These are phyloP conservation scores for Epinephelus moara DNA, from an alignment of 2,113 vertebrate species.

Conservation along the genomic window DNA sequence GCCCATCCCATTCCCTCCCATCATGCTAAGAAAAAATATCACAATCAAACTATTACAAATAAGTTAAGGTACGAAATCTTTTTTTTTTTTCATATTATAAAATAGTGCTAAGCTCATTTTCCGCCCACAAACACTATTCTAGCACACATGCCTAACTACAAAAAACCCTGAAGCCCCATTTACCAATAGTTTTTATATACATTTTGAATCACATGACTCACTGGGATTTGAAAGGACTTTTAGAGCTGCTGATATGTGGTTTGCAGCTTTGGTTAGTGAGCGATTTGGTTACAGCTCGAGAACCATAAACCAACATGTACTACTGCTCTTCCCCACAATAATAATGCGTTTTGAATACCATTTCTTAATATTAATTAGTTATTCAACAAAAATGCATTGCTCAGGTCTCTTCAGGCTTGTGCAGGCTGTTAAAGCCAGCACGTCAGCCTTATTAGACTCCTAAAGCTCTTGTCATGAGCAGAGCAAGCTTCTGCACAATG, in stretches of 20 bases:
- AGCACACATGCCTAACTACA: slow-evolving; percentile 68
- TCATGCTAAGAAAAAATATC: slow-evolving; percentile 52
- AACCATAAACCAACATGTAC: slow-evolving; percentile 10
- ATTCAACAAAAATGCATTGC: slow-evolving; percentile 21
- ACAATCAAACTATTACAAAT: slow-evolving; percentile 55
- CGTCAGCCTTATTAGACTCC: background rate
- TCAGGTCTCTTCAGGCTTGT: slow-evolving; percentile 1
- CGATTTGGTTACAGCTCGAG: slow-evolving; percentile 1
- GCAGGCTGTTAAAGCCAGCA: slow-evolving; percentile 9
- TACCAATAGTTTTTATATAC: background rate
- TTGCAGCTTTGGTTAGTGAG: background rate
- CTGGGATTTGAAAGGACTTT: background rate
- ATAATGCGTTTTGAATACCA: background rate
- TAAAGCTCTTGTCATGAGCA: slow-evolving; percentile 9
- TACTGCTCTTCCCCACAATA: slow-evolving; percentile 5
- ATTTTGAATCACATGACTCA: background rate
- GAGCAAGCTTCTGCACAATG: slow-evolving; percentile 24
- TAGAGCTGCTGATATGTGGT: slow-evolving; percentile 19
- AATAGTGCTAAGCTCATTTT: slow-evolving; percentile 25
- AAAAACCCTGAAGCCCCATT: slow-evolving; percentile 30
- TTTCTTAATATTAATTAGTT: slow-evolving; percentile 4
- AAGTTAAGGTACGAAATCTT: slow-evolving; percentile 35
- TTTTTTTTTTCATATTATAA: slow-evolving; percentile 34
- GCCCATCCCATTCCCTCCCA: background rate
- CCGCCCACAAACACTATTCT: slow-evolving; percentile 35